Conservation (phyloP, 2,888 invertebrate species). For the Andrena minutula region DNA sequence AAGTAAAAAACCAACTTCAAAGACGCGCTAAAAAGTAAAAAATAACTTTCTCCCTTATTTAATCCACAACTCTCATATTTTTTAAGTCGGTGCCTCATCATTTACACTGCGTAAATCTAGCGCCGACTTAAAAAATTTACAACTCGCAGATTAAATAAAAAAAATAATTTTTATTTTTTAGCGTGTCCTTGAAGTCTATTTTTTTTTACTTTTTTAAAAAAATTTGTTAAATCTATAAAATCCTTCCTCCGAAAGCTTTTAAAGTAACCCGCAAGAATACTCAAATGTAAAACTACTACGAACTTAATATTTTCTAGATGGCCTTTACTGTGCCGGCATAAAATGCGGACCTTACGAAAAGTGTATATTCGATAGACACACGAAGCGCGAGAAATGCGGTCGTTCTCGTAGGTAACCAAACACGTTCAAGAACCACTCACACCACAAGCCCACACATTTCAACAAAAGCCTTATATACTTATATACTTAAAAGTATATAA, state of each 20-base stretch:
- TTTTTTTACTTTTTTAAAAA: too few species aligned
- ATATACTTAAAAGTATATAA: too few species aligned
- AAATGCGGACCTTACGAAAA: constrained; percentile 90
- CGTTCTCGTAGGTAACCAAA: constrained; percentile 79
- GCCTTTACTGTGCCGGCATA: constrained; percentile 89
- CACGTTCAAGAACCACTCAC: background rate
- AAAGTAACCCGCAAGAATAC: background rate
- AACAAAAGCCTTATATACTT: background rate
- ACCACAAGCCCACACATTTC: background rate
- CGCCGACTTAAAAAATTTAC: too few species aligned
- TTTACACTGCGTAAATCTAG: too few species aligned
- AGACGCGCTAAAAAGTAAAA: background rate
- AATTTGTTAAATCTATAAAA: too few species aligned
- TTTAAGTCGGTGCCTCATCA: too few species aligned
- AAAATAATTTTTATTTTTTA: too few species aligned
- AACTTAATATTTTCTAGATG: constrained; percentile 81
- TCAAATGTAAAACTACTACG: background rate
- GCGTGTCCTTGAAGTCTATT: too few species aligned
- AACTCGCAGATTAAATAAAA: too few species aligned
- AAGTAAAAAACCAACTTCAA: background rate
- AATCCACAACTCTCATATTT: too few species aligned
- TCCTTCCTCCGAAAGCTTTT: background rate
- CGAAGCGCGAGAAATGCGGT: constrained; percentile 90
- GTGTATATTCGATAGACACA: constrained; percentile 88
- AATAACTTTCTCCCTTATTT: too few species aligned